Evolutionary conservation across 64 coral and sea anemone species (phyloP), one percentile per base, ranked within the genome.

Genomic region (Porites australiensis): DNA sequence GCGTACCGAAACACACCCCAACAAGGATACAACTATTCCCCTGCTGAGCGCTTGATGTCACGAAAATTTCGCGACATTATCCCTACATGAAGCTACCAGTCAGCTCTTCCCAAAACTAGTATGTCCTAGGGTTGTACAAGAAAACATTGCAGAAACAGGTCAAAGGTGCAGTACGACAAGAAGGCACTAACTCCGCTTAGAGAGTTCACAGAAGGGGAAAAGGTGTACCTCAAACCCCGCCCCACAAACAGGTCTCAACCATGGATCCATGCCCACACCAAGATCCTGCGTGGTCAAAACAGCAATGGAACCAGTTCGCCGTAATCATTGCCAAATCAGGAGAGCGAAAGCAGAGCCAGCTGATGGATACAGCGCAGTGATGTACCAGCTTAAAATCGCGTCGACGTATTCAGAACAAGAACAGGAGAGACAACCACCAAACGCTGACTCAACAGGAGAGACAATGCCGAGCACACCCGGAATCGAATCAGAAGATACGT

Each of bases 241-340:
- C 68, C 68, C 19, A 71, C 68, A 71, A 71, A 23, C n/a, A 71
- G 3, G 68, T 71, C 68, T 71, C 68, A 71, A 71, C 68, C 68
- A 71, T 71, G 21, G 68, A 44, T 37, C 10, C n/a, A 59, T 37
- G 77, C 53, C 77, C 52, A 59, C 12, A 59, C 51, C 77, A 60
- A 58, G 53, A 2, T 59, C 77, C 51, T 79, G 52, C 54, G 2
- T 79, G 53, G 21, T 74, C 43, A 74, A 74, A 10, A 74, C 72
- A 44, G 72, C 72, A 74, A 74, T 74, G 72, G 11, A 55, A 79
- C 52, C 77, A 0, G 53, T 79, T 37, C 4, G 77, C 2, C 77
- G 54, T 9, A 79, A 79, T 54, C 52, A 79, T 60, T 13, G 50
- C 52, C 54, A 79, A 59, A 79, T 79, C 19, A 53, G 54, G 77